A percentile compares a stretch with the other conserved stretches of the same genome.
phyloP scores from a whole-genome alignment of 2,113 vertebrate genomes.

The Pionites leucogaster region DNA sequence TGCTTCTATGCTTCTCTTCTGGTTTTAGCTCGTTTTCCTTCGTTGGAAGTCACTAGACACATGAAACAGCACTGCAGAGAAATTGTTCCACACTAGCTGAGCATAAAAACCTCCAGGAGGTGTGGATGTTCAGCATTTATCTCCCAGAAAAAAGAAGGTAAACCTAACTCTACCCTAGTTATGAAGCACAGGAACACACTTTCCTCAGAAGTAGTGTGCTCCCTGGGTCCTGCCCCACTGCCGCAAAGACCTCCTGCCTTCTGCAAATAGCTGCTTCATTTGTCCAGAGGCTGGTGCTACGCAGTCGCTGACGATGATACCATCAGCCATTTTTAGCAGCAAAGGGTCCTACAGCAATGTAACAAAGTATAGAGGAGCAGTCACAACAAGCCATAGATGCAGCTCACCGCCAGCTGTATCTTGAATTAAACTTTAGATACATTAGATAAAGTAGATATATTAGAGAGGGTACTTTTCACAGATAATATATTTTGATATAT shows the following conservation, averaged over 20 bases:
- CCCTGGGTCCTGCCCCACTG: not conserved
- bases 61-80: not conserved
- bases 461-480: not conserved
- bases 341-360: not conserved
- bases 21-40: not conserved
- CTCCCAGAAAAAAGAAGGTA: not conserved
- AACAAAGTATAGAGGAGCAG: fast-evolving
- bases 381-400: not conserved
- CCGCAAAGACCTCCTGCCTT: not conserved
- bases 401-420: not conserved
- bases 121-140: not conserved
- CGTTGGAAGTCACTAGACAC: not conserved
- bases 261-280: not conserved
- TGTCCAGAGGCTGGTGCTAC: not conserved
- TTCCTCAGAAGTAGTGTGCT: not conserved
- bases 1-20: not conserved
- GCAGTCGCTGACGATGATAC: fast-evolving
- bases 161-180: not conserved
- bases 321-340: not conserved
- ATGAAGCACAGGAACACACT: not conserved
- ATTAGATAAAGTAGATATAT: not conserved
- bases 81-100: not conserved
- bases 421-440: not conserved
- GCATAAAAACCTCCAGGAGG: not conserved
- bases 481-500: not conserved